Conservation (phyloP, 2,113 vertebrate species). For the Siphamia tubifer region DNA sequence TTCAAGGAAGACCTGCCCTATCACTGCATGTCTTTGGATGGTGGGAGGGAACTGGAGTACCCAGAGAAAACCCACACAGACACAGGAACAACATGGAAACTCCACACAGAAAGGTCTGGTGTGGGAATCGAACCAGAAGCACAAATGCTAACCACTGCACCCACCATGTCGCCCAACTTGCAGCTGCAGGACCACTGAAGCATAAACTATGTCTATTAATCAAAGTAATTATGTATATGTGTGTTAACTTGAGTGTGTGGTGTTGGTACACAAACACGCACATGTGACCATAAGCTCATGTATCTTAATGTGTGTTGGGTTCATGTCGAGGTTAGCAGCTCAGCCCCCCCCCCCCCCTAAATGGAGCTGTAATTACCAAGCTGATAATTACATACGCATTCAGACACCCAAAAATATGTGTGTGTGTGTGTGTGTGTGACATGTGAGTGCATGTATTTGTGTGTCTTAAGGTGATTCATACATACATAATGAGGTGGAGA, state of each 20-base stretch:
- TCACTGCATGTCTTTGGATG: too few species aligned
- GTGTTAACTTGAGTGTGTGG: neutral
- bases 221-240: slow-evolving; percentile 36
- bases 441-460: slow-evolving; percentile 1
- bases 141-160: too few species aligned
- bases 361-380: slow-evolving; percentile 58
- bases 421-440: neutral
- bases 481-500: slow-evolving; percentile 47
- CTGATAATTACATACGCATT: slow-evolving; percentile 54
- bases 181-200: neutral
- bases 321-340: slow-evolving; percentile 44
- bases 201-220: slow-evolving; percentile 32
- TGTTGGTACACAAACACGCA: neutral
- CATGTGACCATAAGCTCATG: neutral
- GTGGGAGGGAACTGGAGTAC: too few species aligned
- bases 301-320: slow-evolving; percentile 8
- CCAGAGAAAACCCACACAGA: too few species aligned
- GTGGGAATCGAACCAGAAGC: too few species aligned
- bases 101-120: too few species aligned
- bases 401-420: neutral
- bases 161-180: too few species aligned
- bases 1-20: too few species aligned
- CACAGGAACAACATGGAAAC: too few species aligned
- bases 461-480: slow-evolving; percentile 41
- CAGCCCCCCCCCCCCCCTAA: too few species aligned